Base-by-base conservation (phyloP, 2,113 vertebrate species). In the Oncorhynchus nerka region DNA sequence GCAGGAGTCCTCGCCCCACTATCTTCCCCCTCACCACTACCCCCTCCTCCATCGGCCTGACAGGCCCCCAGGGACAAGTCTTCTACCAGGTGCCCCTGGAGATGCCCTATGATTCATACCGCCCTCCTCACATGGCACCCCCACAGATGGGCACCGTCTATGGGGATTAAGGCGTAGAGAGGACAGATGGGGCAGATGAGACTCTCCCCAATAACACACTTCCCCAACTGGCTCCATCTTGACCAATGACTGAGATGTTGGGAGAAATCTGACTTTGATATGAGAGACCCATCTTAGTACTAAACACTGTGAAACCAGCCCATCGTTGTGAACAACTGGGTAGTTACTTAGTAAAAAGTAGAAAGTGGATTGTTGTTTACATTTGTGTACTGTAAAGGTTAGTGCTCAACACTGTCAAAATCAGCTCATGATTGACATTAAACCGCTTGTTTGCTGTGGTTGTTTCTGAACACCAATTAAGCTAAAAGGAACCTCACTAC, bases 71-170 rank as follows among this genome's bases (percentile, higher is more conserved):
- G 2, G 91, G 92, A 16, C 95, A 96, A n/a, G 86, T 94, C 9
- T 89, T 95, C 28, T 99, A 95, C 45, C 95, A 99, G 48, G 86
- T 94, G 80, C 96, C 96, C 75, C 85, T 96, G 85, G 96, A 98
- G 34, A 90, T 94, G 73, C 79, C 89, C 22, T 99, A 96, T 24
- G 95, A 99, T 79, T 81, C 95, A 76, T 99, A 96, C 83, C 82
- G 92, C 0, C 89, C 87, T 4, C 86, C 88, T 0, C 95, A 94
- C 59, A 91, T 88, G 84, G 90, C 93, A 2, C 93, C 90, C 7
- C 80, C 94, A 66, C 96, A 96, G 85, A 94, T 97, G 76, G 93
- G 90, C 1, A 75, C 94, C 22, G 91, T 97, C 82, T 99, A 97
- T 90, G 96, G 92, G 13, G 96, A 99, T 80, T 98, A 90, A 85